phyloP scores from a whole-genome alignment of 2,113 vertebrate genomes.

The Takifugu flavidus region DNA sequence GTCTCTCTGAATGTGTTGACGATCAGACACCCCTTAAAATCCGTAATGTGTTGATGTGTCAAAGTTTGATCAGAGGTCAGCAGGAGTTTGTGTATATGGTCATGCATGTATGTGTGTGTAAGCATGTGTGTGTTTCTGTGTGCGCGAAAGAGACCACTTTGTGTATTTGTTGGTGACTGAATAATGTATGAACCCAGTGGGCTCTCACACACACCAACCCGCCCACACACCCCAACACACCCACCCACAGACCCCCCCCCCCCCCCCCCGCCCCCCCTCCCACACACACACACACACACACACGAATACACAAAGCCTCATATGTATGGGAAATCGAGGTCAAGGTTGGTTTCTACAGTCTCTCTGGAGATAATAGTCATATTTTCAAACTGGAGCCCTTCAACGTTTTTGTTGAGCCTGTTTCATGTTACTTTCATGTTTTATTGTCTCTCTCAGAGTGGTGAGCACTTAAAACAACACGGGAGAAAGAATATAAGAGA shows the following conservation, averaged over 20 bases:
- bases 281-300: slow-evolving; percentile 20
- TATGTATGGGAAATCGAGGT: slow-evolving; percentile 43
- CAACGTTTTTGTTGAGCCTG: not conserved
- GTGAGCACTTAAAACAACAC: no score
- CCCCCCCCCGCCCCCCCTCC: no score
- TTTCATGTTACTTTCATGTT: slow-evolving; percentile 4
- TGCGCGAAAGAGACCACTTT: not conserved
- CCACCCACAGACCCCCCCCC: not conserved
- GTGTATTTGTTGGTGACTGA: slow-evolving; percentile 52
- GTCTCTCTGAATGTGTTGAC: no score
- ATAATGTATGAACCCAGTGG: slow-evolving; percentile 65
- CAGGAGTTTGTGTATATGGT: slow-evolving; percentile 6
- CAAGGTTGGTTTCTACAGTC: slow-evolving; percentile 55
- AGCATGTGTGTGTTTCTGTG: not conserved
- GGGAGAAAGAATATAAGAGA: no score
- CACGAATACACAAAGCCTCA: slow-evolving; percentile 23
- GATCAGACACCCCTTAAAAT: no score
- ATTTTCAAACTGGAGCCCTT: not conserved
- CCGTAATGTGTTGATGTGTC: not conserved
- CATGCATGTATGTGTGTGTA: not conserved
- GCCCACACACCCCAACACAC: slow-evolving; percentile 14
- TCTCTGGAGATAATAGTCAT: slow-evolving; percentile 11
- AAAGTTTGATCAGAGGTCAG: slow-evolving; percentile 31
- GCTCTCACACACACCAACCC: slow-evolving; percentile 27
- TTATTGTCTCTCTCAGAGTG: no score